Percentiles rank a stretch among this genome's conserved stretches.
Conservation (phyloP, 2,888 invertebrate species). For the Epsilonema sp. region DNA sequence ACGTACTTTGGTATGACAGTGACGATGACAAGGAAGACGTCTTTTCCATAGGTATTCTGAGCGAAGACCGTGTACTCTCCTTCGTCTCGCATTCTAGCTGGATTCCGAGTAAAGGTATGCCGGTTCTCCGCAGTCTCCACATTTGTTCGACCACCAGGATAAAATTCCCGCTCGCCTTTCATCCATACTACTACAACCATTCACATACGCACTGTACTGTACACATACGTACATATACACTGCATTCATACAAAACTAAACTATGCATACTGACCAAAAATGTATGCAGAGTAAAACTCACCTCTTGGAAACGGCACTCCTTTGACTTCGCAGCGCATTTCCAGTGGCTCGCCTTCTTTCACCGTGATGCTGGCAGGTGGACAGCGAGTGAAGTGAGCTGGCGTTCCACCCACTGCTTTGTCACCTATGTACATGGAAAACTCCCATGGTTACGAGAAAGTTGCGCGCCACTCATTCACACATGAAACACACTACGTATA, state of each 20-base stretch:
- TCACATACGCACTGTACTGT: too few relatives aligned
- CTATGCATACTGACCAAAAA: too few relatives aligned
- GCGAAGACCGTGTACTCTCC: conserved; percentile 14
- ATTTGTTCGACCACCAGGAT: conserved; percentile 10
- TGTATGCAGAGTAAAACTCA: too few relatives aligned
- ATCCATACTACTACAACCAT: conserved; percentile 8
- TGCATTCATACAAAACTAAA: too few relatives aligned
- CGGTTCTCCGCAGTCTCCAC: conserved; percentile 11
- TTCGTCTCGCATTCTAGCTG: conserved; percentile 12
- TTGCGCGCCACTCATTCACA: not conserved
- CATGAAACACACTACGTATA: too few relatives aligned
- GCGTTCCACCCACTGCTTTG: conserved; percentile 4
- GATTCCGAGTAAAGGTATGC: conserved; percentile 11
- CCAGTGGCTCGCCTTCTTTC: conserved; percentile 15
- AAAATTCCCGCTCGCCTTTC: conserved; percentile 12
- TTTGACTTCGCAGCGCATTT: conserved; percentile 14
- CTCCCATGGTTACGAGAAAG: too few relatives aligned
- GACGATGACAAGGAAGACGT: conserved; percentile 1
- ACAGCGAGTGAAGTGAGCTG: conserved; percentile 14
- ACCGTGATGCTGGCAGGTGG: conserved; percentile 16
- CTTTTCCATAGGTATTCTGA: conserved; percentile 16
- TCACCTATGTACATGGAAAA: not conserved
- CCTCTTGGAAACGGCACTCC: conserved; percentile 16
- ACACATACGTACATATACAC: too few relatives aligned
- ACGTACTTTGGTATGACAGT: conserved; percentile 1